Conservation (phyloP, 2,113 vertebrate species). For the Balaenoptera acutorostrata region DNA sequence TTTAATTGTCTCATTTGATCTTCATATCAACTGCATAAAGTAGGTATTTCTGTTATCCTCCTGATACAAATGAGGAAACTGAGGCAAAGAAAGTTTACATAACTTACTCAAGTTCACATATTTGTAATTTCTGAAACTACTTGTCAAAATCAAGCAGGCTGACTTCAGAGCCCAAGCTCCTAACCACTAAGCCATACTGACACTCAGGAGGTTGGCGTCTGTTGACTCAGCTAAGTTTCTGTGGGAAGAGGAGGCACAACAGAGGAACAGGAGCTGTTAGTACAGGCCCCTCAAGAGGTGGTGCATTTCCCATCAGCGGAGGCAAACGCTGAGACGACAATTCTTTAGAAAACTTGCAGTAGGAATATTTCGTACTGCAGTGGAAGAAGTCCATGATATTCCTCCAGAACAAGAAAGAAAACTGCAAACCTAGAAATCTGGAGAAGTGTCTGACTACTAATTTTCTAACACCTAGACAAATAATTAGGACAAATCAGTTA, state of each 20-base stretch:
- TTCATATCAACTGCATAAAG: background rate
- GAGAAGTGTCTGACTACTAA: background rate
- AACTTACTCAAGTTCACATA: background rate
- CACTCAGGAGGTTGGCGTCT: background rate
- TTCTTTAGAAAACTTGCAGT: background rate
- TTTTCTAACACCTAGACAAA: background rate
- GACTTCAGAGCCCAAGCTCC: background rate
- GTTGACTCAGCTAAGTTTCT: background rate
- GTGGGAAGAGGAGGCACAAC: background rate
- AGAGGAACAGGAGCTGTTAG: background rate
- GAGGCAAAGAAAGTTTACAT: background rate
- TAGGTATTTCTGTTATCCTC: background rate
- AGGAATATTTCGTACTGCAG: background rate
- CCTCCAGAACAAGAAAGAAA: background rate
- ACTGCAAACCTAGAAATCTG: background rate
- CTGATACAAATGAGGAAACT: background rate
- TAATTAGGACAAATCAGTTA: background rate
- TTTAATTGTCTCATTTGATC: background rate
- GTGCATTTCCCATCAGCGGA: background rate
- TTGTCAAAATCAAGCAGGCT: background rate
- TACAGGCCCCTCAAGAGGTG: background rate
- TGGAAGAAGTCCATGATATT: background rate
- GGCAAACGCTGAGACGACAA: background rate
- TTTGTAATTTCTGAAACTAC: background rate
- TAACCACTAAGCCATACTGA: background rate